Evolutionary conservation across 2,113 vertebrate species (phyloP).

Genomic region (Nestor notabilis): DNA sequence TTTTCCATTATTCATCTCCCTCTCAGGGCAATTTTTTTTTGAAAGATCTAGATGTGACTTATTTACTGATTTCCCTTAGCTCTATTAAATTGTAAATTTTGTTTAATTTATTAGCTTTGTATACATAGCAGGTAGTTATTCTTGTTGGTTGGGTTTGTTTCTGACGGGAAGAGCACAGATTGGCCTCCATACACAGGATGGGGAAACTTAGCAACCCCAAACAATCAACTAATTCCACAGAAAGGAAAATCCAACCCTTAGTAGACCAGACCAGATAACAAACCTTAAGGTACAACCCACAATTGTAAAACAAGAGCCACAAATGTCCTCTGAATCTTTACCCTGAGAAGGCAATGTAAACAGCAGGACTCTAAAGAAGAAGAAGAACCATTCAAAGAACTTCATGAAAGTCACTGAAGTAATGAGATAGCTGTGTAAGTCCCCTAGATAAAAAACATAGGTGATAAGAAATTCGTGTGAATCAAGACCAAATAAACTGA

Average conservation of each 20-base stretch:
- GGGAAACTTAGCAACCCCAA: background rate
- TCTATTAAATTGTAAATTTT: background rate
- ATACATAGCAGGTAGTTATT: background rate
- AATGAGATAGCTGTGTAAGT: background rate
- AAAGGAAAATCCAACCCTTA: background rate
- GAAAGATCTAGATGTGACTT: background rate
- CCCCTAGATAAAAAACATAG: background rate
- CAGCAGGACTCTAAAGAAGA: background rate
- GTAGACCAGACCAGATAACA: background rate
- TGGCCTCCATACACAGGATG: background rate
- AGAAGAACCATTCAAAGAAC: background rate
- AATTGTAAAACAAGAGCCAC: background rate
- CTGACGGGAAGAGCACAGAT: background rate
- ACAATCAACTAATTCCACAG: background rate
- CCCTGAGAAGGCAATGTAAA: background rate
- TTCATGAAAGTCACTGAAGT: background rate
- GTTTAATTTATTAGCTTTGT: background rate
- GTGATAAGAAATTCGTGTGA: background rate
- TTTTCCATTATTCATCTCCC: background rate
- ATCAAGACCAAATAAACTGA: background rate
- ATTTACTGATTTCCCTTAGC: background rate
- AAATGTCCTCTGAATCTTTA: background rate
- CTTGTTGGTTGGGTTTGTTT: background rate
- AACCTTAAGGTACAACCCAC: background rate
- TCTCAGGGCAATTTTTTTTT: background rate